These are phyloP conservation scores for Psophia crepitans DNA, from an alignment of 2,113 vertebrate genomes.

Conservation along the genomic window DNA sequence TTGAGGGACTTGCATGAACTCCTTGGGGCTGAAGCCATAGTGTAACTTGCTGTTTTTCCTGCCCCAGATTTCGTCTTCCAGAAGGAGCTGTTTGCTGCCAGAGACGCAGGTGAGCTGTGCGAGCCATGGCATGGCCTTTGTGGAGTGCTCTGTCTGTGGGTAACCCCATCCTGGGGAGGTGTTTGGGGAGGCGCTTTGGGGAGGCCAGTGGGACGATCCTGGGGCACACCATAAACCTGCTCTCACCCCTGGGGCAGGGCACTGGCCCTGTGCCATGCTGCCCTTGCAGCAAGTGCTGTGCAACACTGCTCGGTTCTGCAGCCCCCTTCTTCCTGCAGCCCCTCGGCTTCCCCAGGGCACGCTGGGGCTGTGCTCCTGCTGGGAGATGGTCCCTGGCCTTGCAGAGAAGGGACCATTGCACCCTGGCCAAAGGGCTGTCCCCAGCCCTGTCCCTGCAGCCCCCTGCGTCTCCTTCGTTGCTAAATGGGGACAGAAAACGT, in stretches of 20 bases:
- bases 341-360: background rate
- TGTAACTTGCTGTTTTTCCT: background rate
- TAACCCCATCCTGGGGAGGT: background rate
- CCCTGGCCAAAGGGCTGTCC: background rate
- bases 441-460: background rate
- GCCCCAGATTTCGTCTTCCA: constrained; percentile 37
- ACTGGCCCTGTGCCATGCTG: rapidly evolving
- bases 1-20: background rate
- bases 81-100: constrained; percentile 31
- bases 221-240: background rate
- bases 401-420: background rate
- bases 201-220: background rate
- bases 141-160: background rate
- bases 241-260: background rate
- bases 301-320: rapidly evolving
- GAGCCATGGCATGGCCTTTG: rapidly evolving
- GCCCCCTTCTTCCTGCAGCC: background rate
- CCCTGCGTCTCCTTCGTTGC: background rate
- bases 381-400: background rate
- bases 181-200: background rate
- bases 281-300: background rate
- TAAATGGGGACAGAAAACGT: background rate
- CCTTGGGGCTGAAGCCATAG: background rate
- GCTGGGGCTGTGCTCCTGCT: background rate
- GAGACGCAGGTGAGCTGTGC: background rate